Base-by-base conservation (phyloP, 2,113 vertebrate genomes). In the Brachirus orientalis region DNA sequence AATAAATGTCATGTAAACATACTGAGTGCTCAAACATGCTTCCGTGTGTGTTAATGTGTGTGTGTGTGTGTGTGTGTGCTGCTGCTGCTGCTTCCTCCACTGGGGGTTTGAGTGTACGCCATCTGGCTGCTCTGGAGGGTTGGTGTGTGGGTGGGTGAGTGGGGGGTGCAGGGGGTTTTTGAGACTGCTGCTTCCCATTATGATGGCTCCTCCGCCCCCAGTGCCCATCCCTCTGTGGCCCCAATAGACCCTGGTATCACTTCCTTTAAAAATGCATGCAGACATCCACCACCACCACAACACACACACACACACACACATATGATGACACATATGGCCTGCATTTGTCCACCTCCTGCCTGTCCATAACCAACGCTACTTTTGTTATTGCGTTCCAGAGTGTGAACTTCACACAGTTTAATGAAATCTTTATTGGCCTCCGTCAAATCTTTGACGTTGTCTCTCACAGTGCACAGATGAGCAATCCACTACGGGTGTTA, bases 81-180 rank as follows among this genome's bases (percentile, higher is more conserved):
- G 68, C 51, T 40, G 64, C 73, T 87, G 68, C 51, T 40, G 64
- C 73, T 87, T 74, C 70, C 72, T 85, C 83, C 86, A 82, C 78
- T 86, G 70, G 83, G 84, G 88, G 70, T 89, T 85, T 87, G 80
- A 91, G 75, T 87, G 72, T 70, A 65, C 86, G 88, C 89, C 90
- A 92, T 92, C 92, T 92, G 91, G 84, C 78, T 85, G 84, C 82
- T 85, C 69, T 54, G 75, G 77, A 80, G 80, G 76, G 82, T 75
- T 28, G 28, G 2, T 28, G 40, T 43, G 40, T 2, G 18, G 53
- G 67, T 57, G 60, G 61, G 75, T 58, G 12, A 10, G 14, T 9
- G 9, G 50, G 33, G 52, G 17, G 8, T 33, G 6, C 6, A 4
- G 14, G 10, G 51, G 17, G 18, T 63, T 9, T 18, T 44, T 37